phyloP scores from a whole-genome alignment of 2,888 invertebrate species.

The Omphaloscelis lunosa region DNA sequence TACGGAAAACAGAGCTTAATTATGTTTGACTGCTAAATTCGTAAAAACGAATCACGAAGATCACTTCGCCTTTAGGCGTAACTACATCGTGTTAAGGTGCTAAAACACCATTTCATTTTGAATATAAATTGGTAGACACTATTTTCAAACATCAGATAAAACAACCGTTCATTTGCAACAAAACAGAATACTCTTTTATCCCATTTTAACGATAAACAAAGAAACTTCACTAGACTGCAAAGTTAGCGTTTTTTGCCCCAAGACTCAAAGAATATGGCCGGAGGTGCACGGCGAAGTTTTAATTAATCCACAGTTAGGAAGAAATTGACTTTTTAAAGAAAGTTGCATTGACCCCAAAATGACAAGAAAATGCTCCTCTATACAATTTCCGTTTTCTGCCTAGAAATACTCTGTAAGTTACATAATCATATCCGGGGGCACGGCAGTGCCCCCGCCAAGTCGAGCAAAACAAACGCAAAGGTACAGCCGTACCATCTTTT shows the following conservation, averaged over 20 bases:
- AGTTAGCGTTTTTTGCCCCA: slow-evolving; percentile 35
- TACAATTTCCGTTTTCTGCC: not conserved
- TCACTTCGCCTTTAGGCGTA: not conserved
- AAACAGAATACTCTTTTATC: slow-evolving; percentile 11
- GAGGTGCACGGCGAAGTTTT: slow-evolving; percentile 52
- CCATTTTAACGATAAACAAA: slow-evolving; percentile 39
- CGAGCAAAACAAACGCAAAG: too few relatives aligned
- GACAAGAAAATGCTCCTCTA: slow-evolving; percentile 14
- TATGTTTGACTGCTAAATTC: not conserved
- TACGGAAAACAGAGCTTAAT: not conserved
- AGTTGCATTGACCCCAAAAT: slow-evolving; percentile 14
- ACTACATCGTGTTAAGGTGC: not conserved
- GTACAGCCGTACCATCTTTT: too few relatives aligned
- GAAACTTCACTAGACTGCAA: slow-evolving; percentile 42
- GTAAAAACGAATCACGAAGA: not conserved
- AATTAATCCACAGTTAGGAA: slow-evolving; percentile 48
- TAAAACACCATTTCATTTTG: not conserved
- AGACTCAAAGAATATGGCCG: slow-evolving; percentile 37
- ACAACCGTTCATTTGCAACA: not conserved
- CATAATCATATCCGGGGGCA: too few relatives aligned
- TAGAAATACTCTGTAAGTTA: not conserved
- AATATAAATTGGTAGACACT: not conserved
- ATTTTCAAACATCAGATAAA: not conserved
- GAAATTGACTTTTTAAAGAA: slow-evolving; percentile 39
- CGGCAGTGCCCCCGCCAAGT: too few relatives aligned